Evolutionary conservation across 2,888 invertebrate genomes (phyloP).

Genomic region (Liodrosophila aerea): DNA sequence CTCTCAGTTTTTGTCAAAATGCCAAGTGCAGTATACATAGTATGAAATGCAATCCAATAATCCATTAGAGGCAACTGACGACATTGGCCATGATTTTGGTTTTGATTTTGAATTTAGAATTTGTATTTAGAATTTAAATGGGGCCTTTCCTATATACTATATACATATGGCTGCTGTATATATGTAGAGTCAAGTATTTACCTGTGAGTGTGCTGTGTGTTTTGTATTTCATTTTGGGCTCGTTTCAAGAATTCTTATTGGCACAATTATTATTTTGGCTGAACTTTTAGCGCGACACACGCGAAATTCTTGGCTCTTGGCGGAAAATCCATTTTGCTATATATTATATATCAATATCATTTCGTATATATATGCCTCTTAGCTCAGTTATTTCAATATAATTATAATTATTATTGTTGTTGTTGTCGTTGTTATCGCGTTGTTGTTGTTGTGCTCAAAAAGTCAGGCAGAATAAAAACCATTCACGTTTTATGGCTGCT

Average conservation of each 20-base stretch:
- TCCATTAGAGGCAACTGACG: constrained; percentile 59
- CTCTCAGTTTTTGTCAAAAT: constrained; percentile 42
- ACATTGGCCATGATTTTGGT: constrained; percentile 74
- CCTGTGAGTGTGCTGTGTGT: neutral
- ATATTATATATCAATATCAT: constrained; percentile 3
- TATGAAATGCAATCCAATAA: constrained; percentile 58
- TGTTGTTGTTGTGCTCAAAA: constrained; percentile 21
- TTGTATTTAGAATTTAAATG: neutral
- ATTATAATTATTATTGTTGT: constrained; percentile 16
- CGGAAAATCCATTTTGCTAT: constrained; percentile 44
- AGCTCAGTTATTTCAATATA: constrained; percentile 36
- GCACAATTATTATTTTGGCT: constrained; percentile 28
- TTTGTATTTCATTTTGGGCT: constrained; percentile 10
- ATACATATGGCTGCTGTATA: too few species aligned
- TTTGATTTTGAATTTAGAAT: constrained; percentile 30
- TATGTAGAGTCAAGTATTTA: neutral
- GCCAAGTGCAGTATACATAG: constrained; percentile 56
- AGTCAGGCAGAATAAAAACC: constrained; percentile 47
- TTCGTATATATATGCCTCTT: constrained; percentile 46
- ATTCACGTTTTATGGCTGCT: constrained; percentile 76
- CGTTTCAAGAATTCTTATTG: constrained; percentile 26
- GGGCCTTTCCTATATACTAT: neutral
- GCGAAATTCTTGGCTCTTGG: constrained; percentile 13
- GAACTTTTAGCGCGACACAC: constrained; percentile 14
- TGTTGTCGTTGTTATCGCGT: constrained; percentile 18